Base-by-base conservation (phyloP, 2,888 invertebrate species). In the Nemoura dubitans region DNA sequence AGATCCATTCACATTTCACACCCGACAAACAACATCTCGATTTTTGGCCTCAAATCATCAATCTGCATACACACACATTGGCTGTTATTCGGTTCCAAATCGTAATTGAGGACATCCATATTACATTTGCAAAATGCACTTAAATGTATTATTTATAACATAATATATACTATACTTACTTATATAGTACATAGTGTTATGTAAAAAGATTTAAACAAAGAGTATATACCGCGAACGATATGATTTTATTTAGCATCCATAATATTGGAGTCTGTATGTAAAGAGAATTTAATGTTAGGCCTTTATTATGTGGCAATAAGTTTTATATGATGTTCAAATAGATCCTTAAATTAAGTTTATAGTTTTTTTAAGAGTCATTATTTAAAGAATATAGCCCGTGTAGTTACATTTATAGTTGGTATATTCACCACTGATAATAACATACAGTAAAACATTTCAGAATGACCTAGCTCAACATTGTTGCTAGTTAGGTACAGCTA, bases 311-410 rank as follows among this genome's bases (percentile, higher is more conserved):
- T 84, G 76, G 84, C 29, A 59, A 76, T 84, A 84, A 84, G 42
- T 59, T 84, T 84, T 84, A 84, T 84, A 76, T 84, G 84, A 84
- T 84, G 84, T 76, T 84, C 84, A 76, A 84, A 84, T 84, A 59
- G 84, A 59, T 84, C 59, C 84, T 84, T 84, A 84, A 84, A 84
- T 84, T 84, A 84, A 84, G 84, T 84, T 84, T 84, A 84, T 84
- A 84, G 84, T 84, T 76, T 84, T 81, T 84, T 84, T 84, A 59
- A 59, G 43, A 84, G 84, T 84, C 84, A 59, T 84, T 59, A 84
- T 76, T 84, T 84, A 59, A 84, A 84, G 84, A 30, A 84, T 84
- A 84, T 84, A 84, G 84, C 84, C 84, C 59, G 43, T 84, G 43
- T 84, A 84, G 84, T 84, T 28, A 84, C 84, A 84, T 84, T 84